phyloP scores from a whole-genome alignment of 1,140 invertebrate genomes.

The Drosophila burlai region DNA sequence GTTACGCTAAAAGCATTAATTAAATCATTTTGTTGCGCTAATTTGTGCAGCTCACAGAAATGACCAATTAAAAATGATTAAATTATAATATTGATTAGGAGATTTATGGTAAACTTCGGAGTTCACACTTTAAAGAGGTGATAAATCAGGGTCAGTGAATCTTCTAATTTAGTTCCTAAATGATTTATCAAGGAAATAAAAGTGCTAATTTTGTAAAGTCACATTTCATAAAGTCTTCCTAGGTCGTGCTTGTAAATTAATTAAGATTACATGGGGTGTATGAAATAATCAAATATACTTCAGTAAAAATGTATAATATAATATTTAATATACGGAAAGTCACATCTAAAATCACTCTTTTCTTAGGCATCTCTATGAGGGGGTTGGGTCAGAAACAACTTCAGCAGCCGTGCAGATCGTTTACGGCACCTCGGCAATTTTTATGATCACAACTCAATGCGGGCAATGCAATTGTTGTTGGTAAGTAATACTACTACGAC shows the following conservation, averaged over 20 bases:
- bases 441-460: conserved; percentile 65
- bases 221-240: too few species aligned
- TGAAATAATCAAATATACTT: not conserved
- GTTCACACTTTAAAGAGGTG: conserved; percentile 9
- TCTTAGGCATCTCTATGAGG: conserved; percentile 18
- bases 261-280: not conserved
- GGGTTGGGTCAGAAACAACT: not conserved
- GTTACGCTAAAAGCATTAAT: conserved; percentile 11
- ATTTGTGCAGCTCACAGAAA: not conserved
- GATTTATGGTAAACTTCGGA: not conserved
- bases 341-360: conserved; percentile 18
- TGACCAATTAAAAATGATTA: conserved; percentile 3
- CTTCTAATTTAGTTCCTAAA: not conserved
- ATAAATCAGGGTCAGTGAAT: not conserved
- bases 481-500: not conserved
- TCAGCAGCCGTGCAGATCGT: conserved; percentile 26
- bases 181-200: conserved; percentile 4
- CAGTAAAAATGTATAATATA: not conserved
- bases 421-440: conserved; percentile 58
- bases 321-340: not conserved
- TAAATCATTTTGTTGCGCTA: conserved; percentile 4
- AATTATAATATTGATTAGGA: conserved; percentile 9
- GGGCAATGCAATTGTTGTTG: conserved; percentile 56
- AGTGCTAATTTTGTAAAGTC: not conserved
- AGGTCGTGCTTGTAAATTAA: too few species aligned